Percentiles rank a stretch among this genome's conserved stretches.
Evolutionary conservation across 2,113 vertebrate genomes (phyloP).

Genomic region (Thoracochromis brauschi): DNA sequence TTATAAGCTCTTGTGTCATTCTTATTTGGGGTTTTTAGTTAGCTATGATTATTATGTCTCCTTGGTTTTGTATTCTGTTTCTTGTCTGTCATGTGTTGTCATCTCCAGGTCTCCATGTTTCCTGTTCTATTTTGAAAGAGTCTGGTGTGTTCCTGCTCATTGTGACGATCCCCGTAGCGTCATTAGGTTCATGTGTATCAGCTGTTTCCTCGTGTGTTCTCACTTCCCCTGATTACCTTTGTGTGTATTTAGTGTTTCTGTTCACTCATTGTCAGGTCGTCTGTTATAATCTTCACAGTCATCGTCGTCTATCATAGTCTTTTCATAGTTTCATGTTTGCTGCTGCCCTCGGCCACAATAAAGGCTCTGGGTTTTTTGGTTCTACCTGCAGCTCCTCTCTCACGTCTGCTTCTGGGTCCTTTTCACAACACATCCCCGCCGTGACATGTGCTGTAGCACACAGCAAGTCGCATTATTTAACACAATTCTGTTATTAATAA

Average conservation of each 20-base stretch:
- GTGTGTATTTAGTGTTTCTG: background rate
- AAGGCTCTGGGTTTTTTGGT: background rate
- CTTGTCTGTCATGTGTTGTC: background rate
- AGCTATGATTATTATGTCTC: background rate
- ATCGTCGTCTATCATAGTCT: accelerated
- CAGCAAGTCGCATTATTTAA: background rate
- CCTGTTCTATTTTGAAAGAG: background rate
- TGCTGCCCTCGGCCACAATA: background rate
- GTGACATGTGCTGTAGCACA: background rate
- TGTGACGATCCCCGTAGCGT: background rate
- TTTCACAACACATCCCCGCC: background rate
- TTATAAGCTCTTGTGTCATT: background rate
- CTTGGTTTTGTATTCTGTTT: background rate
- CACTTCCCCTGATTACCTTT: background rate
- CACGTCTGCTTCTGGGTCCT: background rate
- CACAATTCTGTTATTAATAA: background rate
- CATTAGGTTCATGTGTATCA: background rate
- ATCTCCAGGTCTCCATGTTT: background rate
- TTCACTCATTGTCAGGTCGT: accelerated
- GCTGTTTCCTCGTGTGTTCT: background rate
- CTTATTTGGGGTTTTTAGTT: background rate
- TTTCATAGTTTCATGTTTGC: background rate
- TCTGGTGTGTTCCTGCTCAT: background rate
- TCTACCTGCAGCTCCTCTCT: background rate
- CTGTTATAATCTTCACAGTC: background rate